Evolutionary conservation across 2,797 vertebrate species (phyloP), one percentile per base, ranked within the genome.

Genomic region (Lophura swinhoii): DNA sequence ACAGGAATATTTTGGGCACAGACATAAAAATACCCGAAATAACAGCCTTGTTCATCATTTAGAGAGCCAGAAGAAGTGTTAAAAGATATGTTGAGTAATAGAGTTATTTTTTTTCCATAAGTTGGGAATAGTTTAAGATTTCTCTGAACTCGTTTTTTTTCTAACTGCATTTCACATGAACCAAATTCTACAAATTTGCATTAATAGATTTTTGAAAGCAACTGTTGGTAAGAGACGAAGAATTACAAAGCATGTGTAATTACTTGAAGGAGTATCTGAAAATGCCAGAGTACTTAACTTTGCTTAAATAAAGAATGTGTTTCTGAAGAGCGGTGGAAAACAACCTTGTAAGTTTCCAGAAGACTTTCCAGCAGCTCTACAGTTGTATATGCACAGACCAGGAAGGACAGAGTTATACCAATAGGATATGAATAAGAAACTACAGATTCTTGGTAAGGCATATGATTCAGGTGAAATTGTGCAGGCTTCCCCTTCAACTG

Each of bases 1-100:
- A 69, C 59, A 75, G 86, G 53, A 94, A 94, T 90, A 93, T 91
- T 94, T 95, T 35, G 26, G 86, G 79, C 77, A 95, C 77, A 75
- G 78, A 41, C 90, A 91, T 55, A 80, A 82, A 92, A 95, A 29
- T 17, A 29, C 28, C 51, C 9, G 10, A 29, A 53, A 17, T 17
- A 53, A 49, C 22, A 73, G 15, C 43, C 75, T 87, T 68, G 56
- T 58, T 92, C 76, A n/a, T 74, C 49, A 70, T 67, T 80, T 94
- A 69, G 69, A 63, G 58, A 83, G 35, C 31, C 59, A 92, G 58
- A 84, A 81, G 33, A 93, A 78, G 33, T 88, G 70, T 93, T 93
- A 53, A 44, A 71, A 81, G 85, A 55, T 56, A 71, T 48, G 68
- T 43, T 58, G 35, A 43, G 35, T 84, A 69, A 89, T 33, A 76